Evolutionary conservation across 2,113 vertebrate genomes (phyloP).

Genomic region (Zeus faber): DNA sequence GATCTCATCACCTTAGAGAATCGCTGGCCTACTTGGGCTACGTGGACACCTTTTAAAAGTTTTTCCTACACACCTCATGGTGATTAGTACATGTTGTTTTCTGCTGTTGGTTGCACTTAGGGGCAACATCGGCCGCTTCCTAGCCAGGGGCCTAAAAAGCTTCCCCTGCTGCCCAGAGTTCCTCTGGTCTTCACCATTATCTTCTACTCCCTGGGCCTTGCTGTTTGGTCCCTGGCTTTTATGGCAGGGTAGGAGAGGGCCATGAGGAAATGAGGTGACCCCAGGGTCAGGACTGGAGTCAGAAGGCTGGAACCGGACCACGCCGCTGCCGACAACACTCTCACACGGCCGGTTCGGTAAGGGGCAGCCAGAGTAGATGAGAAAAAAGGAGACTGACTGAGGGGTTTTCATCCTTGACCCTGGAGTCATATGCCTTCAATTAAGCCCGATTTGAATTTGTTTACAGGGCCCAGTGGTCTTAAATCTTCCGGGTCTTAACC

Average conservation of each 20-base stretch:
- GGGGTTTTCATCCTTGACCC: constrained; percentile 61
- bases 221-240: constrained; percentile 69
- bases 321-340: constrained; percentile 44
- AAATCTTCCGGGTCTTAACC: constrained; percentile 68
- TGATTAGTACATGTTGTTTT: constrained; percentile 26
- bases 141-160: constrained; percentile 37
- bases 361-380: constrained; percentile 28
- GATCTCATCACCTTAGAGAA: constrained; percentile 57
- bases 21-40: constrained; percentile 36
- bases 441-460: constrained; percentile 77
- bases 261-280: constrained; percentile 83
- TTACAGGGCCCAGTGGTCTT: constrained; percentile 76
- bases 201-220: constrained; percentile 56
- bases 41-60: constrained; percentile 1
- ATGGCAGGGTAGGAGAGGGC: constrained; percentile 76
- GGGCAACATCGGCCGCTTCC: constrained; percentile 45
- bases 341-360: constrained; percentile 45
- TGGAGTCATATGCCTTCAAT: constrained; percentile 72
- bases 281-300: constrained; percentile 70
- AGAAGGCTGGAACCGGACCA: constrained; percentile 62
- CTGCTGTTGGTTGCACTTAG: constrained; percentile 27
- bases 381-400: not conserved
- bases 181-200: constrained; percentile 66
- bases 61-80: constrained; percentile 2
- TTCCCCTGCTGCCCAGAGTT: constrained; percentile 50